phyloP scores from a whole-genome alignment of 1,140 invertebrate genomes.

The Sinella curviseta region DNA sequence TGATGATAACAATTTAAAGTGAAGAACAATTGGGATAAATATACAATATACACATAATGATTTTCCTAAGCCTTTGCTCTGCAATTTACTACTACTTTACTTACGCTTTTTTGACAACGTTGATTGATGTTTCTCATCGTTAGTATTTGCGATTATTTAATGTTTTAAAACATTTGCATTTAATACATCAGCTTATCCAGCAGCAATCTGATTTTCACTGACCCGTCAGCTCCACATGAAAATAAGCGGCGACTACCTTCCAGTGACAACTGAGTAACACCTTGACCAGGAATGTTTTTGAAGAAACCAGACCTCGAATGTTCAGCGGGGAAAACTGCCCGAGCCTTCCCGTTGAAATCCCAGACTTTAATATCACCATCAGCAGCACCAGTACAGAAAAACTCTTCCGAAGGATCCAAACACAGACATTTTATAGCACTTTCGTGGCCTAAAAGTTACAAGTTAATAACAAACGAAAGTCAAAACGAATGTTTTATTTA shows the following conservation, averaged over 20 bases:
- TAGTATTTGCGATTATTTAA: too few species aligned
- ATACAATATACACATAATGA: too few species aligned
- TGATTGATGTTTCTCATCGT: not conserved
- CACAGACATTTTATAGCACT: constrained; percentile 91
- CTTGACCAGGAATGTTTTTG: constrained; percentile 87
- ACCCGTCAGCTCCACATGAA: constrained; percentile 97
- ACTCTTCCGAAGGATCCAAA: constrained; percentile 91
- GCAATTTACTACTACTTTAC: too few species aligned
- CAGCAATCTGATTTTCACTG: constrained; percentile 92
- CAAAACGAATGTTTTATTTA: not conserved
- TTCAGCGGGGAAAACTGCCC: constrained; percentile 74
- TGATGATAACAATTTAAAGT: too few species aligned
- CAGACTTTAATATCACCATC: constrained; percentile 97
- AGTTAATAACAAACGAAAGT: not conserved
- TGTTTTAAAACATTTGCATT: not conserved
- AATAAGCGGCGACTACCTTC: constrained; percentile 84
- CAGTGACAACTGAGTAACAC: constrained; percentile 91
- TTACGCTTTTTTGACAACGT: not conserved
- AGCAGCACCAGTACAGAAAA: constrained; percentile 95
- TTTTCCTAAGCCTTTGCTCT: too few species aligned
- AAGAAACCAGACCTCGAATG: constrained; percentile 91
- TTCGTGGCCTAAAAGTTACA: constrained; percentile 65
- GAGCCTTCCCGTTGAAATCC: constrained; percentile 44
- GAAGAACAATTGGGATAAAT: too few species aligned
- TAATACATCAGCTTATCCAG: constrained; percentile 14